These are phyloP conservation scores for Clangula hyemalis DNA, from an alignment of 2,797 vertebrate genomes.

Conservation along the genomic window DNA sequence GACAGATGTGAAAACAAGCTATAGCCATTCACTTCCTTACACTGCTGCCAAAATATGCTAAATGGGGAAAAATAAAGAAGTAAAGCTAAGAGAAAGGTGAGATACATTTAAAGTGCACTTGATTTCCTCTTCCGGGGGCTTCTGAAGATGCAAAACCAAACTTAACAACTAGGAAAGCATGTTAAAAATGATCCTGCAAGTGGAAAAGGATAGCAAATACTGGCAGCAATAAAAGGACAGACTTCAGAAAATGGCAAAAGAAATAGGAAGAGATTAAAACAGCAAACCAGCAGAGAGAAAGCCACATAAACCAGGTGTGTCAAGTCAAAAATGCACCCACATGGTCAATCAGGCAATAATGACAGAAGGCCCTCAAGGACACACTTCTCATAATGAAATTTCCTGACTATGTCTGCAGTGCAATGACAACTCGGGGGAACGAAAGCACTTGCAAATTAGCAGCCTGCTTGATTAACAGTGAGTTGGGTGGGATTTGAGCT, in stretches of 20 bases:
- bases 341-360: not conserved
- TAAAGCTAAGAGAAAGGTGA: not conserved
- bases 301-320: not conserved
- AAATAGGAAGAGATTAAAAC: not conserved
- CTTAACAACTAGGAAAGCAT: not conserved
- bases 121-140: not conserved
- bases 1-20: not conserved
- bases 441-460: not conserved
- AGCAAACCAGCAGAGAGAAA: not conserved
- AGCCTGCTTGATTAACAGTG: not conserved
- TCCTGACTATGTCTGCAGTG: not conserved
- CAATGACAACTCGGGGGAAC: not conserved
- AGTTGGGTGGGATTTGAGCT: not conserved
- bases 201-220: not conserved
- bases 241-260: not conserved
- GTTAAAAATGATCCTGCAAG: not conserved
- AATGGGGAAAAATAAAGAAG: not conserved
- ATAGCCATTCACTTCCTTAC: not conserved
- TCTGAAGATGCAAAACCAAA: not conserved
- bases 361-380: not conserved
- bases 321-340: not conserved
- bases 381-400: not conserved
- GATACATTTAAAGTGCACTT: not conserved
- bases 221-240: not conserved
- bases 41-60: not conserved